phyloP scores from a whole-genome alignment of 1,140 invertebrate species.

The Drosophila miranda region DNA sequence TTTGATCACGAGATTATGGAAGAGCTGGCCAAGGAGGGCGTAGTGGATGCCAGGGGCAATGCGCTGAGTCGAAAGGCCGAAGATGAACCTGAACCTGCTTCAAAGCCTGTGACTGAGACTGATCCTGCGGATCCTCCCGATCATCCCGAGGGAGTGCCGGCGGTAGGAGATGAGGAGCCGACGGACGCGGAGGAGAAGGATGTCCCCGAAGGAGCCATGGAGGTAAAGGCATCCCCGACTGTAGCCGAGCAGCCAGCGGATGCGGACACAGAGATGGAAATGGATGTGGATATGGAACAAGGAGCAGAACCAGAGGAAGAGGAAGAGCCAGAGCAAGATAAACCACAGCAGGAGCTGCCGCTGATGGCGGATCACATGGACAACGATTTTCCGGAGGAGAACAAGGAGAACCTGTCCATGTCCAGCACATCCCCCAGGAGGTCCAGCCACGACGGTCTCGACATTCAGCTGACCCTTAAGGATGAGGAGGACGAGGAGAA shows the following conservation, averaged over 20 bases:
- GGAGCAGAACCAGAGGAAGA: neutral
- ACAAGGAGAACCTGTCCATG: slow-evolving; percentile 69
- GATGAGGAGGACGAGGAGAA: slow-evolving; percentile 52
- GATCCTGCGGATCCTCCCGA: neutral
- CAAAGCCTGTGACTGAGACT: neutral
- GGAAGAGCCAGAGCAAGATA: slow-evolving; percentile 24
- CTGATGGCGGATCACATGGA: slow-evolving; percentile 27
- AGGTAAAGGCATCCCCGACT: slow-evolving; percentile 16
- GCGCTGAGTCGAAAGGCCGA: slow-evolving; percentile 47
- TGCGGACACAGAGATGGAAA: too few relatives aligned
- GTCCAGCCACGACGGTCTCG: slow-evolving; percentile 30
- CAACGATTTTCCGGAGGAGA: slow-evolving; percentile 57
- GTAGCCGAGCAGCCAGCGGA: slow-evolving; percentile 15
- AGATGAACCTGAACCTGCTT: neutral
- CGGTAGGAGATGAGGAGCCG: neutral
- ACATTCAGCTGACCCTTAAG: slow-evolving; percentile 31
- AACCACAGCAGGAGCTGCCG: neutral
- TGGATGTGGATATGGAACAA: neutral
- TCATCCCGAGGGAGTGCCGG: neutral
- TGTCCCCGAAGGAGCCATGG: slow-evolving; percentile 11
- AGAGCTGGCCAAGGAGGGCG: slow-evolving; percentile 60
- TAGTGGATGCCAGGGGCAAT: slow-evolving; percentile 64
- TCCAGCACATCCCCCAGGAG: slow-evolving; percentile 1
- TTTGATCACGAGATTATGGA: slow-evolving; percentile 64
- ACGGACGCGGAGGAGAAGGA: neutral